Base-by-base conservation (phyloP, 2,797 vertebrate genomes). In the Melanotaenia pygmaea region DNA sequence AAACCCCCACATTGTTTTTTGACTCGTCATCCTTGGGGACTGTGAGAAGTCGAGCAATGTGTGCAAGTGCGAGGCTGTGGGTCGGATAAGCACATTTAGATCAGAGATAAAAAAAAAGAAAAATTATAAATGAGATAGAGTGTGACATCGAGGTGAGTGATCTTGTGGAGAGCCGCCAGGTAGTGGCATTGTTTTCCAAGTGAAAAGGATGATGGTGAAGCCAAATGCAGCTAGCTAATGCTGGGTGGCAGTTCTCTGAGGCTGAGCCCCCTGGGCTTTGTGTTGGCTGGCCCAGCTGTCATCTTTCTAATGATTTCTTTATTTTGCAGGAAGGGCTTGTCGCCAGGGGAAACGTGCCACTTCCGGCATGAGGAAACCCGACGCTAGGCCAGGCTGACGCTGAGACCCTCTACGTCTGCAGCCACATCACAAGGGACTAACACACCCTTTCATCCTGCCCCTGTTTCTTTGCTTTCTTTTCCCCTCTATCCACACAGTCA, bases 261-360 rank as follows among this genome's bases (percentile, higher is more conserved):
- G 79, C 90, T 51, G 26, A 40, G 67, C 71, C 88, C 80, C 72
- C 81, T 66, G 76, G 81, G 78, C 64, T 79, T 86, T 86, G 79
- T 67, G 80, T 68, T 59, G 86, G 80, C 92, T 77, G 84, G 90
- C 88, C 92, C 89, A 92, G 92, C 93, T 94, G 93, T 95, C 94
- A 94, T 94, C 93, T 93, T 94, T 90, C 90, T 95, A 95, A 95
- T 93, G 93, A 95, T 95, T 95, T 94, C 94, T 95, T 95, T 95
- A 95, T 95, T 95, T 95, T 95, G 91, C 94, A 95, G 94, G 95
- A 95, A 95, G 92, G 92, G 88, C 91, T 92, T 93, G 92, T 95
- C 93, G 90, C 94, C 91, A 93, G 92, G 94, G 95, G 93, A 95
- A 94, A 94, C 89, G 88, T 77, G 58, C 86, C 83, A 93, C 94